A percentile compares a stretch with the other conserved stretches of the same genome.
These are phyloP conservation scores for Bradypus variegatus DNA, from an alignment of 2,797 vertebrate genomes.

Conservation along the genomic window DNA sequence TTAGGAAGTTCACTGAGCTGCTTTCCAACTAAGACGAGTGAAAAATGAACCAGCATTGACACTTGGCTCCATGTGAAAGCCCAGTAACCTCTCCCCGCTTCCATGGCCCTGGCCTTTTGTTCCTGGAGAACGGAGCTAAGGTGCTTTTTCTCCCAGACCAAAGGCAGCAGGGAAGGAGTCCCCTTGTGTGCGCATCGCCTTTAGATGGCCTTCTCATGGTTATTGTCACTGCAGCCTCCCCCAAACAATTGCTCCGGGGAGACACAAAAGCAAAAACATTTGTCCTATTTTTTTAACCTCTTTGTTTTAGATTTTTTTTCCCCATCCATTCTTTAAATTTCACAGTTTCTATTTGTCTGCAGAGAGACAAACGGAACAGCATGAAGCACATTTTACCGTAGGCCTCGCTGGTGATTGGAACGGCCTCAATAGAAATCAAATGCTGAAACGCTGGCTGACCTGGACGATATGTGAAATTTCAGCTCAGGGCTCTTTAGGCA, in stretches of 20 bases:
- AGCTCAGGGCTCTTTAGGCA: constrained; percentile 47
- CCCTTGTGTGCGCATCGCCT: constrained; percentile 56
- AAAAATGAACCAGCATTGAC: constrained; percentile 60
- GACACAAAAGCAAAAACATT: constrained; percentile 70
- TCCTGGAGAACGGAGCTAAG: constrained; percentile 74
- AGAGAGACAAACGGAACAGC: constrained; percentile 62
- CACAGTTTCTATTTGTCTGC: constrained; percentile 60
- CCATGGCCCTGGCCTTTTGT: constrained; percentile 73
- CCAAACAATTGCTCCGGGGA: constrained; percentile 53
- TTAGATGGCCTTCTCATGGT: constrained; percentile 65
- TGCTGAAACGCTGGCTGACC: constrained; percentile 58
- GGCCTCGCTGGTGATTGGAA: constrained; percentile 59
- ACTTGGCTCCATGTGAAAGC: constrained; percentile 68
- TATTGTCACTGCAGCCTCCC: constrained; percentile 62
- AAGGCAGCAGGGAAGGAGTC: constrained; percentile 59
- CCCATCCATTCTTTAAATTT: constrained; percentile 68
- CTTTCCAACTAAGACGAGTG: constrained; percentile 53
- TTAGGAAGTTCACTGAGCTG: constrained; percentile 63
- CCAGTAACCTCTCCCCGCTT: constrained; percentile 66
- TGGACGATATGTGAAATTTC: constrained; percentile 57
- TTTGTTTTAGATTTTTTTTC: constrained; percentile 67
- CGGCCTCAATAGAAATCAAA: constrained; percentile 53
- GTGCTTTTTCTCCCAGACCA: constrained; percentile 69
- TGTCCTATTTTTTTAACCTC: constrained; percentile 68
- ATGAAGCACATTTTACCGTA: constrained; percentile 58